Percentiles rank a stretch among this genome's conserved stretches.
These are phyloP conservation scores for Mugil cephalus DNA, from an alignment of 2,113 vertebrate species.

Conservation along the genomic window DNA sequence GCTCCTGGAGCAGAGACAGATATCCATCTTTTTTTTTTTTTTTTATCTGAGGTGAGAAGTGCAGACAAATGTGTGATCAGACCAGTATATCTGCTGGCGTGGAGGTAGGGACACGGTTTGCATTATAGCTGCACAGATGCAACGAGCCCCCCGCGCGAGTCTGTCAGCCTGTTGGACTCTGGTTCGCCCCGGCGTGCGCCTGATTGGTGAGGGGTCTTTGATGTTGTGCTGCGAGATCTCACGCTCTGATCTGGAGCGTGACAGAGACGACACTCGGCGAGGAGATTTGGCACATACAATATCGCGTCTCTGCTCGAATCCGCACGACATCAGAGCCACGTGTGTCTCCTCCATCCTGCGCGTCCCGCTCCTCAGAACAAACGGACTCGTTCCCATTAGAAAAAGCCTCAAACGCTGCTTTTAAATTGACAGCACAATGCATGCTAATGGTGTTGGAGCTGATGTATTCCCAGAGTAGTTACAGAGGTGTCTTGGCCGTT, in stretches of 20 bases:
- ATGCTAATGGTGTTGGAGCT: conserved; percentile 52
- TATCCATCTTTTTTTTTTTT: conserved; percentile 6
- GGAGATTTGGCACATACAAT: conserved; percentile 37
- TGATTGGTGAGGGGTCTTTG: conserved; percentile 62
- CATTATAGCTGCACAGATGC: conserved; percentile 21
- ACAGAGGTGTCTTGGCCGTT: conserved; percentile 64
- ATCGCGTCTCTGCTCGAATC: conserved; percentile 10
- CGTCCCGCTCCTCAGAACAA: conserved; percentile 41
- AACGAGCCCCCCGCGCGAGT: conserved; percentile 29
- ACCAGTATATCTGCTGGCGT: conserved; percentile 31
- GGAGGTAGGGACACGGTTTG: conserved; percentile 17
- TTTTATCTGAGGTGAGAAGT: conserved; percentile 32
- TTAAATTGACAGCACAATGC: conserved; percentile 67
- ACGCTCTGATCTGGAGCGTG: conserved; percentile 64
- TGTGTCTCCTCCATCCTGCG: conserved; percentile 35
- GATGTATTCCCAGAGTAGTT: conserved; percentile 68
- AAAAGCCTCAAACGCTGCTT: conserved; percentile 53
- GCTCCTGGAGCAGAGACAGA: neutral
- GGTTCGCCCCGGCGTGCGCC: conserved; percentile 25
- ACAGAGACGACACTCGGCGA: conserved; percentile 57
- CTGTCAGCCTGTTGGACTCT: conserved; percentile 37
- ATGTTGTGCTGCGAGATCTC: conserved; percentile 67
- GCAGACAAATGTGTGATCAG: conserved; percentile 17
- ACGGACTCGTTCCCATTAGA: conserved; percentile 63
- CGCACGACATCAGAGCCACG: conserved; percentile 7